Base-by-base conservation (phyloP, 2,113 vertebrate genomes). In the Xyliphius kryptos region DNA sequence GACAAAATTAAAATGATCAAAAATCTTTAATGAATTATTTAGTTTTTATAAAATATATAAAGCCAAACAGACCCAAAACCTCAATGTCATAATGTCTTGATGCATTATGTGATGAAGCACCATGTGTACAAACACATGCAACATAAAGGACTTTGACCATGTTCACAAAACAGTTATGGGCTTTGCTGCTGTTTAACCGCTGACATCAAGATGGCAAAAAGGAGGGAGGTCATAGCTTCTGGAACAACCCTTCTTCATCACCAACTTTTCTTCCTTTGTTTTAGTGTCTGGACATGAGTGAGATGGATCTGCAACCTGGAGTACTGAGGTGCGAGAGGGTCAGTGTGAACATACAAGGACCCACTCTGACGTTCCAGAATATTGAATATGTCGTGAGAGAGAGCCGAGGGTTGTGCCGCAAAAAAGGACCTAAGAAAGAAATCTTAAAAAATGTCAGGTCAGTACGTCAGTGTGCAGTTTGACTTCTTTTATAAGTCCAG, bases 391-490 rank as follows among this genome's bases (percentile, higher is more conserved):
- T 61, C 13, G 49, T 88, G 63, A 63, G 47, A 36, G 83, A 88
- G 46, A 73, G 7, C 6, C 76, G 41, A 2, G 63, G 60, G 14
- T 59, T 66, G 11, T 86, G 75, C 59, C 38, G 69, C 37, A 81
- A 61, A 49, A 72, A 20, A 10, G 76, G 77, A 9, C 63, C 76
- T 1, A 77, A 81, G 57, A 83, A 81, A 67, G 56, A 56, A 19
- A 87, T 87, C 65, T 81, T 88, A 2, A 84, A 76, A 67, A 73
- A 83, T 70, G 80, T 87, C 36, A 87, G 87, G 87, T 88, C 19
- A 49, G 26, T 37, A 12, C 16, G 26, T 32, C 4, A 32, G 7
- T 32, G 26, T 32, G 26, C 1, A 32, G 26, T 32, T 32, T 32
- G 26, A 32, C 26, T 32, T 32, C 26, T 32, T 32, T 32, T 6